A percentile compares a stretch with the other conserved stretches of the same genome.
Conservation (phyloP, 2,113 vertebrate species). For the Epinephelus lanceolatus region DNA sequence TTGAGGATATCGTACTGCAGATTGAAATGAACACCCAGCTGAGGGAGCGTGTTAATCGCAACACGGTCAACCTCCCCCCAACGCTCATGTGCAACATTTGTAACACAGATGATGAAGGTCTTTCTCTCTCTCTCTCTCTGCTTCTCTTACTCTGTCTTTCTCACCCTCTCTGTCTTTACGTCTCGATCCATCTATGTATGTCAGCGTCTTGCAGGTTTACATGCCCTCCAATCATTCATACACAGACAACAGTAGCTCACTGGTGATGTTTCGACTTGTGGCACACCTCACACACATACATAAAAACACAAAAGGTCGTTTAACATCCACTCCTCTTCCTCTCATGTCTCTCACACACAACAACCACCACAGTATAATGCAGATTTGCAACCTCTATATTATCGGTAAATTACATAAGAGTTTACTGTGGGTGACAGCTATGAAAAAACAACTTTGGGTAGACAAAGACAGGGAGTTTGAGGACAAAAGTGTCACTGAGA, state of each 20-base stretch:
- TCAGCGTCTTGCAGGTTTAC: constrained; percentile 10
- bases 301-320: constrained; percentile 17
- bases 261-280: background rate
- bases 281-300: constrained; percentile 3
- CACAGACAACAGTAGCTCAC: constrained; percentile 20
- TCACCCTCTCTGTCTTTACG: background rate
- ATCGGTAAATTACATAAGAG: constrained; percentile 55
- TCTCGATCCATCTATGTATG: constrained; percentile 16
- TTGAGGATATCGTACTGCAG: constrained; percentile 71
- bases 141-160: background rate
- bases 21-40: constrained; percentile 71
- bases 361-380: background rate
- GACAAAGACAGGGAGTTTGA: constrained; percentile 48
- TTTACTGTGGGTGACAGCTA: constrained; percentile 38
- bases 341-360: background rate
- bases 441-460: constrained; percentile 45
- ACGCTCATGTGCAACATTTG: constrained; percentile 67
- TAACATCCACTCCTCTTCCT: background rate
- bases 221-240: constrained; percentile 1
- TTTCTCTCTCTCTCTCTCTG: constrained; percentile 23
- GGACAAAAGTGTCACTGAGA: constrained; percentile 70
- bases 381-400: constrained; percentile 37
- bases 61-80: constrained; percentile 49
- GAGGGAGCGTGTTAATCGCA: constrained; percentile 68
- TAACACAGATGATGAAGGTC: constrained; percentile 65